Percentiles rank a stretch among this genome's conserved stretches.
Evolutionary conservation across 2,113 vertebrate genomes (phyloP).

Genomic region (Silurus glanis): DNA sequence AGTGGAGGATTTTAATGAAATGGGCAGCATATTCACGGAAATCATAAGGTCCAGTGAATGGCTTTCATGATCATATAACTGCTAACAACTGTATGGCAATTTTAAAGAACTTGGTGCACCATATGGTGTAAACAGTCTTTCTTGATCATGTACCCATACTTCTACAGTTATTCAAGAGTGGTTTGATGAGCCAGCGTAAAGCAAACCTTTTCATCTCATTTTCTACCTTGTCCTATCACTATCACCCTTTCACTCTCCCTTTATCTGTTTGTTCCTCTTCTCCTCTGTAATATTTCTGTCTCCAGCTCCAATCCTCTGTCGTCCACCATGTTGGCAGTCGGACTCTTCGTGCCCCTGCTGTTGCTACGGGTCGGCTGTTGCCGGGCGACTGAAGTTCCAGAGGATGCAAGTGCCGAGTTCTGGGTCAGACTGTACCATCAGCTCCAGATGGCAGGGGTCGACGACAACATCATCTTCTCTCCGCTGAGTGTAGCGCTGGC

Average conservation of each 20-base stretch:
- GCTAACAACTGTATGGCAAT: background rate
- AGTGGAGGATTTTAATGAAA: background rate
- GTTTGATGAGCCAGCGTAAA: background rate
- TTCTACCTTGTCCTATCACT: background rate
- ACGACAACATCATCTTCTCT: slow-evolving; percentile 95
- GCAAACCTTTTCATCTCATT: background rate
- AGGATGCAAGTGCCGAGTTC: slow-evolving; percentile 84
- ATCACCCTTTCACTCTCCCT: slow-evolving; percentile 4
- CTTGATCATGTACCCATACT: background rate
- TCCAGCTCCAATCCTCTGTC: slow-evolving; percentile 42
- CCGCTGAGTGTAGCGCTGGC: slow-evolving; percentile 86
- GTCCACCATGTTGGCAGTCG: slow-evolving; percentile 78
- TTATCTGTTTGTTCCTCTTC: background rate
- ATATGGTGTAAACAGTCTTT: background rate
- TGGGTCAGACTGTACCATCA: slow-evolving; percentile 90
- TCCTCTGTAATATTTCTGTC: slow-evolving; percentile 1
- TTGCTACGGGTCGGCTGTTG: slow-evolving; percentile 73
- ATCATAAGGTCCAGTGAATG: background rate
- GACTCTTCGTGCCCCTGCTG: slow-evolving; percentile 78
- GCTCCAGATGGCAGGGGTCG: slow-evolving; percentile 80
- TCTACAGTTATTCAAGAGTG: background rate
- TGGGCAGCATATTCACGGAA: background rate
- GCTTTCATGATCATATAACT: background rate
- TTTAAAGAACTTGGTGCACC: background rate
- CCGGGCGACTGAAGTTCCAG: slow-evolving; percentile 75